Evolutionary conservation across 2,888 invertebrate genomes (phyloP), one percentile per base, ranked within the genome.

Genomic region (Hybos culiciformis): DNA sequence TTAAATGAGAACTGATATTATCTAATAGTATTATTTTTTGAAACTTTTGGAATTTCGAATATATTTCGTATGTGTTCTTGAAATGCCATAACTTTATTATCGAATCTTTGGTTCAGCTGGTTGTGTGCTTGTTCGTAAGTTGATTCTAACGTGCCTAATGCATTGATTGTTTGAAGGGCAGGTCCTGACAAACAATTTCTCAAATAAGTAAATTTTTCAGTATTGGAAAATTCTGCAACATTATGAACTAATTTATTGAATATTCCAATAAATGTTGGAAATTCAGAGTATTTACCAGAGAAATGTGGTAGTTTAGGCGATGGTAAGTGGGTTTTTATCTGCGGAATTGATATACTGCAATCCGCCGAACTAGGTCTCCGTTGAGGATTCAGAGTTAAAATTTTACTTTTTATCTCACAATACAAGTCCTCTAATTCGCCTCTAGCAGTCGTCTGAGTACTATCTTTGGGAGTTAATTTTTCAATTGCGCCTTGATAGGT

Each of bases 241-340:
- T 12, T 11, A 12, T 12, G 21, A n/a, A 39, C 39, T 20, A 39
- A 12, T 20, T 24, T 39, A 15, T 21, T 26, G 17, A 39, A 39
- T 5, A 19, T 24, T 26, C 4, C 24, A 24, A 39, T 39, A 19
- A 39, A 39, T 15, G 24, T 39, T 11, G 40, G 32, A 9, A 32
- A 40, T 4, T 40, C 40, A 7, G 40, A 40, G 18, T 40, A 40
- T 21, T 20, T 40, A 6, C 40, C 40, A n/a, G 7, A 23, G 12
- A 40, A 33, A 9, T 39, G 26, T 26, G 39, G 39, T 24, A 39
- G 15, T 26, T 39, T 23, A 2, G 26, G 7, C 15, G n/a, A 17
- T 14, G 39, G 39, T 8, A 39, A 24, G 17, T 39, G 23, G 8
- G 21, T 12, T 18, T 39, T 39, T 14, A n/a, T 6, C 24, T n/a